Evolutionary conservation across 37 sponge, comb jelly and placozoan genomes (phyloP).

Genomic region (Agelas oroides): DNA sequence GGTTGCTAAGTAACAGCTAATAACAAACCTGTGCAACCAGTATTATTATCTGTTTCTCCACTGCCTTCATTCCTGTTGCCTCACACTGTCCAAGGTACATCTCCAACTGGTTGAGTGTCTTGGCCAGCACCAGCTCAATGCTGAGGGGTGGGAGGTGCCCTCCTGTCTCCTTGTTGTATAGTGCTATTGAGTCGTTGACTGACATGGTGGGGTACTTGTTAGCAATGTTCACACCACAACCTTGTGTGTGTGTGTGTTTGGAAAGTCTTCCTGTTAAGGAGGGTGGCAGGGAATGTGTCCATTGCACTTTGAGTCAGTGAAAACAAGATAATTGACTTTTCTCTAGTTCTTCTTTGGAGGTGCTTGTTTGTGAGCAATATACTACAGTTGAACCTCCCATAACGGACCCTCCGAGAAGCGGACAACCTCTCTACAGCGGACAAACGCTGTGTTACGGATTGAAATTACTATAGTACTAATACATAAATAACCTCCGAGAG

Average conservation of each 20-base stretch:
- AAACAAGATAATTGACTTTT: neutral
- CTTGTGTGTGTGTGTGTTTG: slow-evolving; percentile 34
- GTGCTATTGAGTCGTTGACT: slow-evolving; percentile 66
- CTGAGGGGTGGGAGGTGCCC: slow-evolving; percentile 43
- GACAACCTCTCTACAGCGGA: no score
- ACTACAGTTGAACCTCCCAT: no score
- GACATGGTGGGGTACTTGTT: slow-evolving; percentile 89
- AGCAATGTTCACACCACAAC: slow-evolving; percentile 88
- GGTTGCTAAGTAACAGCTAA: no score
- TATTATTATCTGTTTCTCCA: slow-evolving; percentile 80
- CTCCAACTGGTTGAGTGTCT: slow-evolving; percentile 73
- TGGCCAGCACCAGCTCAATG: slow-evolving; percentile 74
- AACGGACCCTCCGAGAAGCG: no score
- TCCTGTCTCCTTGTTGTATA: slow-evolving; percentile 46
- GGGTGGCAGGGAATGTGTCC: neutral
- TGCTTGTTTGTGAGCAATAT: no score
- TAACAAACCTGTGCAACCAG: slow-evolving; percentile 95
- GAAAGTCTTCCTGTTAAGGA: no score
- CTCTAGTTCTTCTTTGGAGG: no score
- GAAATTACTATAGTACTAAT: no score
- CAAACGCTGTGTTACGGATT: no score
- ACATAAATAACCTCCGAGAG: no score
- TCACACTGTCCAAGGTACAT: slow-evolving; percentile 48
- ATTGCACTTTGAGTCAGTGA: neutral
- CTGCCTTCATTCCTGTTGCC: slow-evolving; percentile 1